Evolutionary conservation across 1,140 invertebrate genomes (phyloP), one percentile per base, ranked within the genome.

Genomic region (Brachionus calyciflorus): DNA sequence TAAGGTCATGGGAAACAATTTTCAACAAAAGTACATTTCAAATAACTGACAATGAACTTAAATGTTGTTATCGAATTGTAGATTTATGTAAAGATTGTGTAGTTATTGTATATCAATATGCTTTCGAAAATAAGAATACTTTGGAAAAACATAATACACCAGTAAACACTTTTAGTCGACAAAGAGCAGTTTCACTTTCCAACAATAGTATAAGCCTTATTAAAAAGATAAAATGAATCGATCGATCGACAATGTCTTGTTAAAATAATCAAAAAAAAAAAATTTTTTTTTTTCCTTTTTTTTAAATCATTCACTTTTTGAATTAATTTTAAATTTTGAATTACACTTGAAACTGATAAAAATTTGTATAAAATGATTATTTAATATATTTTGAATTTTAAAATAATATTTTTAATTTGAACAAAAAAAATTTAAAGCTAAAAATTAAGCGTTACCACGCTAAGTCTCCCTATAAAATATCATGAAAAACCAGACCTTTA

Each of bases 91-190:
- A 80, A 41, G 84, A 85, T 79, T 85, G 84, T 78, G 78, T 85
- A 3, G 79, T 85, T 14, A 85, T 85, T 76, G 84, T 85, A 0
- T 85, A 84, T 78, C 83, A 84, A 81, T 85, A 85, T 81, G 83
- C 83, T 63, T 79, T 82, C 19, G 83, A 85, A 33, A 41, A 76
- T 28, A 55, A 76, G 17, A 12, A 44, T 3, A 55, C 41, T 21
- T 44, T 44, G 9, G 60, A 65, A 7, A 41, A 65, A 44, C 60
- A 37, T 21, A 41, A 44, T 24, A 21, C 60, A 26, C 1, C 17
- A 14, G 3, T 41, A 41, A 44, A 14, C 10, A 19, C 10, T 2
- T 44, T 24, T 28, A 26, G 19, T 5, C 41, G 44, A 26, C 44
- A 65, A n/a, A 19, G 24, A 46, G 9, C 60, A 24, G 44, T 65